A percentile compares a stretch with the other conserved stretches of the same genome.
These are phyloP conservation scores for Pantherophis vulpinus DNA, from an alignment of 2,797 vertebrate genomes.

Conservation along the genomic window DNA sequence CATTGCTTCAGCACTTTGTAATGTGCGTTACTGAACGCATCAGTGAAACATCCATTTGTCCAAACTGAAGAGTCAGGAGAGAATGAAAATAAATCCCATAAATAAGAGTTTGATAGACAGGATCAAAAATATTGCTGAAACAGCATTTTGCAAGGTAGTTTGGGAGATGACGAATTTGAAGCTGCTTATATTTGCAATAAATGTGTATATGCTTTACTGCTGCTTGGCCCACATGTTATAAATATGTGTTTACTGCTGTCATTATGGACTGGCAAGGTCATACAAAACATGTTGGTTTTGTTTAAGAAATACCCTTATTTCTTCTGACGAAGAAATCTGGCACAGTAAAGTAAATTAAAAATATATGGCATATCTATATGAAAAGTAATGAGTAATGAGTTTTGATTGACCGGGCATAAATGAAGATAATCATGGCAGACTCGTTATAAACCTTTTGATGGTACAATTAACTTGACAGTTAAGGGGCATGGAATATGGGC, in stretches of 20 bases:
- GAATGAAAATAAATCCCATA: constrained; percentile 28
- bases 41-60: constrained; percentile 36
- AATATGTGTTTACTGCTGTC: constrained; percentile 48
- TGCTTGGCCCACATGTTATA: constrained; percentile 27
- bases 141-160: constrained; percentile 37
- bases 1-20: constrained; percentile 14
- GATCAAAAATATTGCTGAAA: constrained; percentile 27
- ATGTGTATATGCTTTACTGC: constrained; percentile 14
- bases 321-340: constrained; percentile 35
- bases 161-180: constrained; percentile 38
- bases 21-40: constrained; percentile 20
- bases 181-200: constrained; percentile 29
- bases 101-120: constrained; percentile 30
- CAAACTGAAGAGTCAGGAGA: constrained; percentile 9
- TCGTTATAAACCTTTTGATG: constrained; percentile 48
- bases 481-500: constrained; percentile 41
- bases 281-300: neutral
- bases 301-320: constrained; percentile 23
- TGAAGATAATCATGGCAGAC: constrained; percentile 1
- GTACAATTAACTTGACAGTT: constrained; percentile 46
- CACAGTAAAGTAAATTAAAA: constrained; percentile 43
- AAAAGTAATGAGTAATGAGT: constrained; percentile 20
- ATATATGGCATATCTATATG: neutral
- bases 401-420: constrained; percentile 27
- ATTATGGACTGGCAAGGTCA: constrained; percentile 39